Percentiles rank a stretch among this genome's conserved stretches.
Evolutionary conservation across 2,797 vertebrate genomes (phyloP).

Genomic region (Dendrocincla tyrannina): DNA sequence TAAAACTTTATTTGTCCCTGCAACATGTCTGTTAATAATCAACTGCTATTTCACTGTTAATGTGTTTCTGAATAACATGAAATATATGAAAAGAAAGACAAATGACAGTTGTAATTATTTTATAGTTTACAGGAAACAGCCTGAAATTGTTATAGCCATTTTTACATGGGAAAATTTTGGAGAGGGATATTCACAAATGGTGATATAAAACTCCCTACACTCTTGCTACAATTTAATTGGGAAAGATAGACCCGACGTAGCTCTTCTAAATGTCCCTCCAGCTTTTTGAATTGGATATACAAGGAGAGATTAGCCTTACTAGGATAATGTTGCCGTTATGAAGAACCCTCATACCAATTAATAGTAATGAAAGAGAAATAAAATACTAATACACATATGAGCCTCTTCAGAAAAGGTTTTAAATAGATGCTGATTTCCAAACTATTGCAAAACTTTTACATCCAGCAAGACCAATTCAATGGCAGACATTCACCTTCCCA

Average conservation of each 20-base stretch:
- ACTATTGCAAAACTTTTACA: neutral
- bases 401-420: neutral
- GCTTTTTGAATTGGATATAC: neutral
- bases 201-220: neutral
- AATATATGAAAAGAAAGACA: neutral
- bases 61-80: neutral
- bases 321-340: neutral
- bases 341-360: neutral
- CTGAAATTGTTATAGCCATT: slow-evolving; percentile 15
- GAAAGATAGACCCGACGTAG: neutral
- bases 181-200: neutral
- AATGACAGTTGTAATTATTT: neutral
- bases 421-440: slow-evolving; percentile 15
- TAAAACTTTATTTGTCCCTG: neutral
- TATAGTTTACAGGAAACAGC: neutral
- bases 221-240: neutral
- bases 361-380: neutral
- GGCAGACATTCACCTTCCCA: neutral
- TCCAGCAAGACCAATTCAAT: neutral
- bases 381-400: neutral
- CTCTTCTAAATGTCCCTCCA: neutral
- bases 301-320: neutral
- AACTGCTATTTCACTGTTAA: neutral
- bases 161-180: slow-evolving; percentile 24
- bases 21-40: slow-evolving; percentile 10